Evolutionary conservation across 2,113 vertebrate genomes (phyloP).

Genomic region (Pardalotus punctatus): DNA sequence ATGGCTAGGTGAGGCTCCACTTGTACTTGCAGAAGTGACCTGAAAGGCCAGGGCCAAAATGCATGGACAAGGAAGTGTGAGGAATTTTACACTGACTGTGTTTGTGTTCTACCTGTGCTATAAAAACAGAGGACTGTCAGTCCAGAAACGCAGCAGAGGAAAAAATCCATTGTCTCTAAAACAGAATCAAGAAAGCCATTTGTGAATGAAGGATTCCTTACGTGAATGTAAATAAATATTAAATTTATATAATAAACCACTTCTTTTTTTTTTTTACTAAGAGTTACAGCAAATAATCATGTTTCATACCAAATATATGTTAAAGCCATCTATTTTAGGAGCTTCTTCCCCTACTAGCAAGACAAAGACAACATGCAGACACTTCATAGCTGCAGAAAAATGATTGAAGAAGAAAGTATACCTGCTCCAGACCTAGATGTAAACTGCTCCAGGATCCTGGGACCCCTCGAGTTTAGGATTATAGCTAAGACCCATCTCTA

Average conservation of each 20-base stretch:
- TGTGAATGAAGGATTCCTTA: neutral
- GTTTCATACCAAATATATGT: neutral
- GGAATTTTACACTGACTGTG: neutral
- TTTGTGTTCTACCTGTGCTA: neutral
- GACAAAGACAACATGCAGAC: neutral
- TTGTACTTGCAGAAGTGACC: neutral
- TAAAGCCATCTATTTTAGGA: neutral
- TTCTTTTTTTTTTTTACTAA: neutral
- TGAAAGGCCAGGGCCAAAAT: neutral
- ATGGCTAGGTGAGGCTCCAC: neutral
- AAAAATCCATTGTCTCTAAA: neutral
- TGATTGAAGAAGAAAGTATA: neutral
- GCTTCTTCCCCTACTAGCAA: neutral
- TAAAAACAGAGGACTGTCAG: neutral
- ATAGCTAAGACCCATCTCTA: neutral
- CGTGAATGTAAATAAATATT: slow-evolving; percentile 6
- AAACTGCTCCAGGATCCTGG: neutral
- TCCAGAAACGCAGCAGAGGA: neutral
- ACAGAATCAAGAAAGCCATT: neutral
- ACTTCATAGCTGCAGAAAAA: neutral
- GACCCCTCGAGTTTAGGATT: neutral
- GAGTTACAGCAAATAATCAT: neutral
- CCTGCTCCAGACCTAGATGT: neutral
- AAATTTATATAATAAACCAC: neutral
- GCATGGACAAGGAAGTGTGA: rapidly evolving